Evolutionary conservation across 1,140 invertebrate species (phyloP).

Genomic region (Phortica variegata): DNA sequence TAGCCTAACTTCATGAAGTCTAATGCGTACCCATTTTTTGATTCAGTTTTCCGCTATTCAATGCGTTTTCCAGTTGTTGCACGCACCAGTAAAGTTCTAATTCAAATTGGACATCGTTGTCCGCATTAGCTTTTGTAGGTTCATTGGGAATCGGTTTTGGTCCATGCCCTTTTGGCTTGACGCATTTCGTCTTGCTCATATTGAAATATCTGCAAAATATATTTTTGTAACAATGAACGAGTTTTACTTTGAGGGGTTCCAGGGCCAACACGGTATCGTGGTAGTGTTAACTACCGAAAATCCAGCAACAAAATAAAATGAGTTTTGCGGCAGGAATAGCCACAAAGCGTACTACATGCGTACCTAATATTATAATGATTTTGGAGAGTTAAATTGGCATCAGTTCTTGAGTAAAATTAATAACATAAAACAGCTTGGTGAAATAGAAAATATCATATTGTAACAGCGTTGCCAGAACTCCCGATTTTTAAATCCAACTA

Average conservation of each 20-base stretch:
- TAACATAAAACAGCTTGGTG: too few relatives aligned
- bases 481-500: too few relatives aligned
- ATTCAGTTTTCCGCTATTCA: conserved; percentile 63
- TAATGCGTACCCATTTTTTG: conserved; percentile 60
- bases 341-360: too few relatives aligned
- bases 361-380: too few relatives aligned
- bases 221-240: too few relatives aligned
- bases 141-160: conserved; percentile 33
- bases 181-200: conserved; percentile 30
- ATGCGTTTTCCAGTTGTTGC: conserved; percentile 65
- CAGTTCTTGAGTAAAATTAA: too few relatives aligned
- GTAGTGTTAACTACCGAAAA: too few relatives aligned
- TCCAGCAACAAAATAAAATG: too few relatives aligned
- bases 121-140: conserved; percentile 36
- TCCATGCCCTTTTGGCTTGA: conserved; percentile 33
- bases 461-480: too few relatives aligned
- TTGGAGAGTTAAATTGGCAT: too few relatives aligned
- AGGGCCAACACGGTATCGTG: conserved; percentile 15
- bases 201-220: conserved; percentile 13
- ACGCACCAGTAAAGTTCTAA: conserved; percentile 76
- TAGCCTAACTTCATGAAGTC: neutral
- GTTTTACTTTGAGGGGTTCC: neutral
- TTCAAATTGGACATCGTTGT: conserved; percentile 69
- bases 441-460: too few relatives aligned
- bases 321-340: too few relatives aligned